Conservation (phyloP, 2,797 vertebrate genomes). For the Moxostoma hubbsi region DNA sequence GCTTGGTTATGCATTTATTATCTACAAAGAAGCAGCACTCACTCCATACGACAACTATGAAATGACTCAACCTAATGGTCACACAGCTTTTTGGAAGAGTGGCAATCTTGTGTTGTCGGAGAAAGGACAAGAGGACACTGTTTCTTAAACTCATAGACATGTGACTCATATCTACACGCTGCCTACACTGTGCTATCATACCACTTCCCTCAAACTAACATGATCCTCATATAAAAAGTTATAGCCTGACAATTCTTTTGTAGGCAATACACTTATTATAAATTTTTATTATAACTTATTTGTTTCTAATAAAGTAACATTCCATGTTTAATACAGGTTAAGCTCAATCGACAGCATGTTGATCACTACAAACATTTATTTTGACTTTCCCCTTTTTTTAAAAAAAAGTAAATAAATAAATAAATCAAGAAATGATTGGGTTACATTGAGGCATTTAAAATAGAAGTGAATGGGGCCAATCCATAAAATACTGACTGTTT, state of each 20-base stretch:
- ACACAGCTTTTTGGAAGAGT: not conserved
- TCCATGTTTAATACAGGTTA: not conserved
- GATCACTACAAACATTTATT: too few species aligned
- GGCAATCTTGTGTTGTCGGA: not conserved
- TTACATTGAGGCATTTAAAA: too few species aligned
- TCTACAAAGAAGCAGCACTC: slow-evolving; percentile 11
- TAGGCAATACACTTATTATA: not conserved
- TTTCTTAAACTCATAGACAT: not conserved
- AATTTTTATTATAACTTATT: not conserved
- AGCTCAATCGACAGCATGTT: too few species aligned
- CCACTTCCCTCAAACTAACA: not conserved
- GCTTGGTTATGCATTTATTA: slow-evolving; percentile 56
- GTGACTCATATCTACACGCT: not conserved
- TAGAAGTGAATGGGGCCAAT: too few species aligned
- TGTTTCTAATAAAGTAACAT: not conserved
- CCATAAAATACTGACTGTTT: too few species aligned
- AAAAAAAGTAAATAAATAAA: too few species aligned
- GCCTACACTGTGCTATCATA: not conserved
- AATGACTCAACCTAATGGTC: not conserved
- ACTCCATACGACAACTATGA: not conserved
- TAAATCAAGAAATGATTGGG: too few species aligned
- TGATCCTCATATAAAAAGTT: not conserved
- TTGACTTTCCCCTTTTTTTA: too few species aligned
- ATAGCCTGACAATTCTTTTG: not conserved
- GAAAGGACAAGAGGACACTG: not conserved